Conservation (phyloP, 2,113 vertebrate species). For the Hyla sarda region DNA sequence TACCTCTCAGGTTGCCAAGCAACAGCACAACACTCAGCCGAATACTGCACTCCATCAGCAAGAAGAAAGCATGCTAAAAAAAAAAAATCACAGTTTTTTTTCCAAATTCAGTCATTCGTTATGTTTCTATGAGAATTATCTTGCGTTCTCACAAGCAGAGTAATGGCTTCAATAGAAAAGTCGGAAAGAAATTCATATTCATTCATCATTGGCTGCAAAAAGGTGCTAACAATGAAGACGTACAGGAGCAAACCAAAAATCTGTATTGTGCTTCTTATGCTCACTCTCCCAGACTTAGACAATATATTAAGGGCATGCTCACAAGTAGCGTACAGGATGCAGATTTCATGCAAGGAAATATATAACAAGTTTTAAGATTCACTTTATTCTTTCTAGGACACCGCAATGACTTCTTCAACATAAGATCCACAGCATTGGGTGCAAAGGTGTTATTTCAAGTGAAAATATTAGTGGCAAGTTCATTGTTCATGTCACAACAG, state of each 20-base stretch:
- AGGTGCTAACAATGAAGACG: neutral
- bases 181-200: neutral
- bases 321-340: no score
- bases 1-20: constrained; percentile 14
- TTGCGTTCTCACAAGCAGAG: neutral
- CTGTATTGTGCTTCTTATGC: no score
- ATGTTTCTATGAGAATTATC: constrained; percentile 4
- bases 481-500: no score
- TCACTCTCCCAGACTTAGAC: no score
- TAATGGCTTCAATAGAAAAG: neutral
- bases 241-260: neutral
- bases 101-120: neutral
- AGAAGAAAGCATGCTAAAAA: neutral
- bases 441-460: no score
- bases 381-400: no score
- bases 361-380: no score
- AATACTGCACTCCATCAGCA: neutral
- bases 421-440: no score
- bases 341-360: no score
- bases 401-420: no score
- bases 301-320: no score
- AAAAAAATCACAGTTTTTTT: no score
- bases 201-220: neutral
- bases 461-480: neutral
- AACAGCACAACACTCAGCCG: neutral